phyloP scores from a whole-genome alignment of 64 coral and sea anemone genomes.

The Stichodactyla helianthus region DNA sequence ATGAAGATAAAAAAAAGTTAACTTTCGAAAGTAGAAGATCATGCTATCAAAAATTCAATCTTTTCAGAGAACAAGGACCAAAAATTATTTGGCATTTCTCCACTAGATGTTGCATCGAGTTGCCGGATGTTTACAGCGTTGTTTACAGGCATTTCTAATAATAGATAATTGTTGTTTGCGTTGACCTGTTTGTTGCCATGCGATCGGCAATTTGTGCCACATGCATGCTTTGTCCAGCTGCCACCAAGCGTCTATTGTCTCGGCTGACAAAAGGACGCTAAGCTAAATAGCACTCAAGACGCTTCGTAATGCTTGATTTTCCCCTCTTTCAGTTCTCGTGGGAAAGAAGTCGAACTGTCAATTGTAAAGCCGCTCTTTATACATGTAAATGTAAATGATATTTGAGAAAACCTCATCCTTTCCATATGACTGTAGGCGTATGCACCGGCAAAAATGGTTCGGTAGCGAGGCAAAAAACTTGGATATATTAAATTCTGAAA shows the following conservation, averaged over 20 bases:
- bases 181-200: slow-evolving; percentile 23
- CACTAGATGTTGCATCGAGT: background rate
- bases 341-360: background rate
- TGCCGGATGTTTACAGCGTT: background rate
- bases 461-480: background rate
- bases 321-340: background rate
- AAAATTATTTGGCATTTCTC: background rate
- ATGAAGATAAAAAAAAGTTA: background rate
- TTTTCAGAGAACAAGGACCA: too few relatives aligned
- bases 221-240: background rate
- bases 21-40: background rate
- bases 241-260: slow-evolving; percentile 5
- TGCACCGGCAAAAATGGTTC: too few relatives aligned
- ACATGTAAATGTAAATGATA: background rate
- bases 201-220: slow-evolving; percentile 21
- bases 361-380: background rate
- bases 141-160: slow-evolving; percentile 1
- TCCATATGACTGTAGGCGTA: too few relatives aligned
- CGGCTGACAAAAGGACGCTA: slow-evolving; percentile 12
- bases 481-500: too few relatives aligned
- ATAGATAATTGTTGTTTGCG: background rate
- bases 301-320: background rate
- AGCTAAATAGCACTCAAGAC: background rate
- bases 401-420: too few relatives aligned
- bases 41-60: background rate